Conservation (phyloP, 1,140 invertebrate species). For the Drosophila repleta region DNA sequence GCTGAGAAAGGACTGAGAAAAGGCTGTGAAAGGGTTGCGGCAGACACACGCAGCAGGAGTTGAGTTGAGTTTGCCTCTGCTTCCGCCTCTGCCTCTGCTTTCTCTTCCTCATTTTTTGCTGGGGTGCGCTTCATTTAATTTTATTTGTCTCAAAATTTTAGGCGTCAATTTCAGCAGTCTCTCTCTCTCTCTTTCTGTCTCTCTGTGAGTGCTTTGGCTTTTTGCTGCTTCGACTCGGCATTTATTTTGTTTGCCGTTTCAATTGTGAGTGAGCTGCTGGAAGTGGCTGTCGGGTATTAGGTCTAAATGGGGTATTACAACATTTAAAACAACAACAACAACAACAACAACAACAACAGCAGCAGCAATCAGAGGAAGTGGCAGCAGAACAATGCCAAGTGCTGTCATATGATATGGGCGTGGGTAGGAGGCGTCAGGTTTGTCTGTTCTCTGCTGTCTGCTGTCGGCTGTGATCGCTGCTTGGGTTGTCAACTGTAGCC, state of each 20-base stretch:
- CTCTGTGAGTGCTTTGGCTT: not conserved
- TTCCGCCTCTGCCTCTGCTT: no score
- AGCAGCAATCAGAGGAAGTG: slow-evolving; percentile 32
- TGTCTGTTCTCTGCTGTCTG: slow-evolving; percentile 16
- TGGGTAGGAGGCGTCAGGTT: not conserved
- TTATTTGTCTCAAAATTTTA: slow-evolving; percentile 71
- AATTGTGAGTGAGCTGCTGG: slow-evolving; percentile 70
- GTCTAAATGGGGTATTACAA: slow-evolving; percentile 80
- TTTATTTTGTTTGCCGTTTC: slow-evolving; percentile 75
- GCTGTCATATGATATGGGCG: slow-evolving; percentile 63
- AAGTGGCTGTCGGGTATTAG: slow-evolving; percentile 78
- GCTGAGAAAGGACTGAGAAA: slow-evolving; percentile 14
- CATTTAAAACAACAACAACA: slow-evolving; percentile 47
- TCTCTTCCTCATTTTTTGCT: slow-evolving; percentile 22
- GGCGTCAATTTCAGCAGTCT: slow-evolving; percentile 57
- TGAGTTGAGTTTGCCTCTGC: not conserved
- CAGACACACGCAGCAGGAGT: not conserved
- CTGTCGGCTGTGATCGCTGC: slow-evolving; percentile 23
- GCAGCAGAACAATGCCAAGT: slow-evolving; percentile 16
- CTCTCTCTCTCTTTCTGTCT: not conserved
- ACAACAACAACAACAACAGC: slow-evolving; percentile 39
- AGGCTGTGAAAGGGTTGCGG: slow-evolving; percentile 15
- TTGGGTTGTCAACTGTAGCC: slow-evolving; percentile 32
- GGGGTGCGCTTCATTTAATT: slow-evolving; percentile 78
- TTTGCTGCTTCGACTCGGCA: slow-evolving; percentile 42